Percentiles rank a stretch among this genome's conserved stretches.
These are phyloP conservation scores for Gobius niger DNA, from an alignment of 2,113 vertebrate genomes.

Conservation along the genomic window DNA sequence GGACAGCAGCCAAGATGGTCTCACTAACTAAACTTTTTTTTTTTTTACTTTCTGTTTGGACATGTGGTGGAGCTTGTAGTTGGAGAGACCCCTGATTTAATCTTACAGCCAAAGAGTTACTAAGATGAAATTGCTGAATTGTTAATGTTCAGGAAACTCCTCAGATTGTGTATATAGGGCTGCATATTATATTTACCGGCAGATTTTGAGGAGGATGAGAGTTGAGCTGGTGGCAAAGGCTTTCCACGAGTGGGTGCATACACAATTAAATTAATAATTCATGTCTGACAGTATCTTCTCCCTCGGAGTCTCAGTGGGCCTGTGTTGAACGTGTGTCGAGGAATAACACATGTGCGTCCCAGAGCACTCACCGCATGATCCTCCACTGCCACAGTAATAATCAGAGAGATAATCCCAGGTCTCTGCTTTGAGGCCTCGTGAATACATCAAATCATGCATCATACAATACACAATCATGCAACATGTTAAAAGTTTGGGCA, in stretches of 20 bases:
- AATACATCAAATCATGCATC: too few species aligned
- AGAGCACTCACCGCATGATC: conserved; percentile 26
- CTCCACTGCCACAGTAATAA: conserved; percentile 39
- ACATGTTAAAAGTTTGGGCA: too few species aligned
- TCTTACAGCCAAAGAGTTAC: too few species aligned
- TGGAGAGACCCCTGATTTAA: too few species aligned
- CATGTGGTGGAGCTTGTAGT: too few species aligned
- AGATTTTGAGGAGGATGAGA: conserved; percentile 24
- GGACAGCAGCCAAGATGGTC: too few species aligned
- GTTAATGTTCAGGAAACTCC: background rate
- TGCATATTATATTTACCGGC: conserved; percentile 26
- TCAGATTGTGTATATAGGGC: background rate
- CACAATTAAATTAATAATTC: conserved; percentile 61
- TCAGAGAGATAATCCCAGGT: too few species aligned
- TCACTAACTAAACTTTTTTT: too few species aligned
- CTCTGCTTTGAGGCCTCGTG: too few species aligned
- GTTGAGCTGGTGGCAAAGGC: conserved; percentile 35
- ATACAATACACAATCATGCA: too few species aligned
- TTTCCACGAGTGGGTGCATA: conserved; percentile 24
- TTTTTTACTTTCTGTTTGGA: too few species aligned
- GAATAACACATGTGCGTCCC: conserved; percentile 35
- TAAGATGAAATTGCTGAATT: background rate
- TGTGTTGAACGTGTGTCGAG: conserved; percentile 41
- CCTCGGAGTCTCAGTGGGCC: conserved; percentile 42
- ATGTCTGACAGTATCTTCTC: conserved; percentile 38